Base-by-base conservation (phyloP, 1,140 invertebrate genomes). In the Brachionus manjavacas region DNA sequence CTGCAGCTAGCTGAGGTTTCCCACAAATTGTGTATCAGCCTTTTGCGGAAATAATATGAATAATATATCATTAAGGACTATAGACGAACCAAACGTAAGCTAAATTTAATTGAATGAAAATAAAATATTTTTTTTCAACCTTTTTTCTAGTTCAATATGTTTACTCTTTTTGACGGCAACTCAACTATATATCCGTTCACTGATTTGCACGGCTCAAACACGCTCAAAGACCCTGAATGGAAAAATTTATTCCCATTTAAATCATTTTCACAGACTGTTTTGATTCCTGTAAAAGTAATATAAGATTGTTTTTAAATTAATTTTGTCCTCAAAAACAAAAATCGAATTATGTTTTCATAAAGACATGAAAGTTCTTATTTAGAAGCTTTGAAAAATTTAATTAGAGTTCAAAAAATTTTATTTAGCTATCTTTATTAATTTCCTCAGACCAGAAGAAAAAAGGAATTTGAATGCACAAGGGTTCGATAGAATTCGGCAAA, bases 201-300 rank as follows among this genome's bases (percentile, higher is more conserved):
- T 35, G 16, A 83, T 46, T 4, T 68, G 11, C 39, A 68, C 16
- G 14, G 4, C 11, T 23, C 41, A 14, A 52, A 16, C 12, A 60
- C 25, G 3, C 28, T 84, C n/a, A 72, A 84, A 64, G 68, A 84
- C 0, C 66, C 68, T 0, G 66, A 84, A 55, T 84, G 66, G 66
- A 84, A 84, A 64, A 84, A 84, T 52, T 28, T 84, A 6, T 72
- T 55, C 6, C 66, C 66, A 31, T 41, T 84, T 1, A 60, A 60
- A 60, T 52, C 41, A 46, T 84, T 84, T 25, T n/a, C 83, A 52
- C 80, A 72, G 43, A 2, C 43, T 12, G 43, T 81, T 1, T 31
- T 81, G 1, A 14, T 39, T 20, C 49, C 35, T 2, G 35, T 41
- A 16, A 64, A 60, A 20, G 46, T 52, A 52, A 80, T 20, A 28